phyloP scores from a whole-genome alignment of 2,888 invertebrate species.

The Dastarcus helophoroides region DNA sequence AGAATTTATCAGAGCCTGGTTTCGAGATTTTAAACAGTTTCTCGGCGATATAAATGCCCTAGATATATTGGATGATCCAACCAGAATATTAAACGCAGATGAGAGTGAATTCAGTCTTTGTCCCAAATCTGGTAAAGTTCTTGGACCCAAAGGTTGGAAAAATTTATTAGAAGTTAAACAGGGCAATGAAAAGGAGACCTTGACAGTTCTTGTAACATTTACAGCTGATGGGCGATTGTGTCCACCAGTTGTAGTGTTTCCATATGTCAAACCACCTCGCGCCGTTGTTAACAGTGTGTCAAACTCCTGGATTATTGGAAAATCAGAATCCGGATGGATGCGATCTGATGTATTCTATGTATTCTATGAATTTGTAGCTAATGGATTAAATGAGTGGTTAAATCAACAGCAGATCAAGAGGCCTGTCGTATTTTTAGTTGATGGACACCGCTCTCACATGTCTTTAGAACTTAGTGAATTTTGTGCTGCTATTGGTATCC shows the following conservation, averaged over 20 bases:
- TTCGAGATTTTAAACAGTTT: conserved; percentile 13
- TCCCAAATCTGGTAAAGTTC: conserved; percentile 12
- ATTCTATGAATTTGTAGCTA: conserved; percentile 19
- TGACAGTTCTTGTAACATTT: conserved; percentile 14
- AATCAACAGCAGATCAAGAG: conserved; percentile 10
- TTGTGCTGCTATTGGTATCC: conserved; percentile 20
- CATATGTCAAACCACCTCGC: conserved; percentile 14
- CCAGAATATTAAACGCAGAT: conserved; percentile 26
- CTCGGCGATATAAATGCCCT: conserved; percentile 6
- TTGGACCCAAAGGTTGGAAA: conserved; percentile 12
- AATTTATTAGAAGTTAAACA: conserved; percentile 10
- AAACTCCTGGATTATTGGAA: conserved; percentile 13
- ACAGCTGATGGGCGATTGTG: conserved; percentile 9
- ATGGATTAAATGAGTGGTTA: conserved; percentile 16
- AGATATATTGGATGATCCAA: conserved; percentile 16
- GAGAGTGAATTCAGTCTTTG: conserved; percentile 26
- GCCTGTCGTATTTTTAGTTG: conserved; percentile 20
- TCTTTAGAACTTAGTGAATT: conserved; percentile 17
- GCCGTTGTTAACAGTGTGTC: conserved; percentile 14
- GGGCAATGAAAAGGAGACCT: conserved; percentile 14
- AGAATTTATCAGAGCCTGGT: conserved; percentile 17
- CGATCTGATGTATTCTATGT: conserved; percentile 14
- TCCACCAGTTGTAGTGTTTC: conserved; percentile 8
- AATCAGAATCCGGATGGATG: conserved; percentile 22
- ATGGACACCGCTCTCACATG: conserved; percentile 23